Percentiles rank a stretch among this genome's conserved stretches.
Evolutionary conservation across 1,140 invertebrate genomes (phyloP).

Genomic region (Bombus superbus): DNA sequence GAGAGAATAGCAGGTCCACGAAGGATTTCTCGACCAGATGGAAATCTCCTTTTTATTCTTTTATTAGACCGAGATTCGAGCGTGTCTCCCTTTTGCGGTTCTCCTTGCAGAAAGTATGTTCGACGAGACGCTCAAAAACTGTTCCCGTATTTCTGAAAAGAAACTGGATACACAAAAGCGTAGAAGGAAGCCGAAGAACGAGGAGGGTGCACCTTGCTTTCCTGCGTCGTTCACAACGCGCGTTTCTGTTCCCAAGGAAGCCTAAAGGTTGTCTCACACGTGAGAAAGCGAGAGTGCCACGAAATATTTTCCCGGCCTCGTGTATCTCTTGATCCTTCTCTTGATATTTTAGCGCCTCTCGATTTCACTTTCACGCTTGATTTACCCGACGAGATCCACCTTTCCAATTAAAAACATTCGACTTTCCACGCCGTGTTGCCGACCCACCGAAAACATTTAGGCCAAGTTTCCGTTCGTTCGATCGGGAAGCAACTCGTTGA

Average conservation of each 20-base stretch:
- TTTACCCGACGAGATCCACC: conserved; percentile 51
- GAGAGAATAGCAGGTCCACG: background rate
- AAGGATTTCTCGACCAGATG: conserved; percentile 26
- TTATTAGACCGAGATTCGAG: conserved; percentile 6
- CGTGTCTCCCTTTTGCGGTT: conserved; percentile 42
- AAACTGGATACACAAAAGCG: conserved; percentile 70
- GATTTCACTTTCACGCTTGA: conserved; percentile 69
- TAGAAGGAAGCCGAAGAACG: conserved; percentile 34
- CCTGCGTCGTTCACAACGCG: background rate
- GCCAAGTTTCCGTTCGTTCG: conserved; percentile 1
- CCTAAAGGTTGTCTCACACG: conserved; percentile 27
- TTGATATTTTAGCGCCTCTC: conserved; percentile 24
- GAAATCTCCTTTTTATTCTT: conserved; percentile 1
- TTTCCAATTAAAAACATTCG: conserved; percentile 48
- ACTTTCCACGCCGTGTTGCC: conserved; percentile 13
- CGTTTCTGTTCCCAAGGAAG: background rate
- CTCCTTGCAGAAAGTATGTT: conserved; percentile 39
- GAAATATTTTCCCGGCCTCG: conserved; percentile 6
- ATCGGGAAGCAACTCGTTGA: too few species aligned
- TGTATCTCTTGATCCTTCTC: background rate
- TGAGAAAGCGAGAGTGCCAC: conserved; percentile 61
- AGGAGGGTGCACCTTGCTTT: conserved; percentile 73
- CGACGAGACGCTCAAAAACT: conserved; percentile 41
- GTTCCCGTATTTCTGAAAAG: conserved; percentile 78
- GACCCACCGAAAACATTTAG: conserved; percentile 19